Conservation (phyloP, 2,797 vertebrate species). For the Tangara arthus region DNA sequence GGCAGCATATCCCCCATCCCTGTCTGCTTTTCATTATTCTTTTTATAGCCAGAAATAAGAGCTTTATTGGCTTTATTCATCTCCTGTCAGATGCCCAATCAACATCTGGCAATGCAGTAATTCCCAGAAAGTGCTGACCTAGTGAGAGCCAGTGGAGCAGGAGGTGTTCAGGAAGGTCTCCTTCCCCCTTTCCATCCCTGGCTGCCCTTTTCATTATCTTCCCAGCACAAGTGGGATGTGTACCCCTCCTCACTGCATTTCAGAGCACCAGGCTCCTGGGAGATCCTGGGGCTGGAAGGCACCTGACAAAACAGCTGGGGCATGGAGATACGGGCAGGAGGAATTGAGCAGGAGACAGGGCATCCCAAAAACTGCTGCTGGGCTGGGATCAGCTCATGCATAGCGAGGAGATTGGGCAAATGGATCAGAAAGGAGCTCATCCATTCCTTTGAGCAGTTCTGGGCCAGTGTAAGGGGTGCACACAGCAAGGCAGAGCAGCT, state of each 20-base stretch:
- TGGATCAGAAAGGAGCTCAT: background rate
- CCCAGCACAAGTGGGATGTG: background rate
- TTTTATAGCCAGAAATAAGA: constrained; percentile 59
- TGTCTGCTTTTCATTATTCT: constrained; percentile 25
- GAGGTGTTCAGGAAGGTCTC: background rate
- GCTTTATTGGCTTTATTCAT: constrained; percentile 46
- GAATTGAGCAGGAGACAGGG: background rate
- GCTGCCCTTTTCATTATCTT: background rate
- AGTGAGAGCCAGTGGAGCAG: background rate
- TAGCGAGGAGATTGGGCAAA: background rate
- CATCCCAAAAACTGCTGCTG: background rate
- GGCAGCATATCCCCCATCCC: background rate
- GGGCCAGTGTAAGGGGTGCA: background rate
- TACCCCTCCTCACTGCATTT: background rate
- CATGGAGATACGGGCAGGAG: background rate
- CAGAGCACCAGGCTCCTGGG: background rate
- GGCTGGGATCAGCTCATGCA: background rate
- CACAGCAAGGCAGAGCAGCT: background rate
- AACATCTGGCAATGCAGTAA: background rate
- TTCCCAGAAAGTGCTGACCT: constrained; percentile 45
- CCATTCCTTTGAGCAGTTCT: background rate
- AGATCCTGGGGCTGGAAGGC: background rate
- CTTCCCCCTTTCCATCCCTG: background rate
- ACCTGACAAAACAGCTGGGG: background rate
- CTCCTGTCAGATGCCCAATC: constrained; percentile 23